Evolutionary conservation across 2,113 vertebrate genomes (phyloP).

Genomic region (Clarias macrocephalus): DNA sequence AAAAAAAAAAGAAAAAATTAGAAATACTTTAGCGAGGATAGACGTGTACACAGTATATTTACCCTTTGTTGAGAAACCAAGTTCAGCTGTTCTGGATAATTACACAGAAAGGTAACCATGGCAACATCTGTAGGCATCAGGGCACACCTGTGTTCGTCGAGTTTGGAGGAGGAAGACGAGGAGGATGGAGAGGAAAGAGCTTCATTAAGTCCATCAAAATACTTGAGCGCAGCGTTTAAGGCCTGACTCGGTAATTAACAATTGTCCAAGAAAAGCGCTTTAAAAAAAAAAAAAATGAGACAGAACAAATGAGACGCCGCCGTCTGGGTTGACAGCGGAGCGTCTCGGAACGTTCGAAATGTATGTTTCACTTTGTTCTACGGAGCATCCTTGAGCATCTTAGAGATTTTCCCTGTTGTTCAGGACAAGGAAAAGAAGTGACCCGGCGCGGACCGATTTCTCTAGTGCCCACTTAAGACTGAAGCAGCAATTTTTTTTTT

Average conservation of each 20-base stretch:
- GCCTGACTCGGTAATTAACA: constrained; percentile 60
- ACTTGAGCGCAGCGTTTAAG: constrained; percentile 50
- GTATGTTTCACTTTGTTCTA: background rate
- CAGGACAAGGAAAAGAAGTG: background rate
- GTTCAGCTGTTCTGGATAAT: constrained; percentile 61
- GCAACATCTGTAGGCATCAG: constrained; percentile 59
- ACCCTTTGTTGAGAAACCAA: constrained; percentile 45
- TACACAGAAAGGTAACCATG: constrained; percentile 65
- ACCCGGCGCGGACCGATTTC: background rate
- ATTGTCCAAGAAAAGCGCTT: constrained; percentile 45
- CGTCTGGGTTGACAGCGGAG: background rate
- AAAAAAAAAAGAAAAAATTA: constrained; percentile 12
- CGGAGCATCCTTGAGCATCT: background rate
- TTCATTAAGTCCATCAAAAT: constrained; percentile 60
- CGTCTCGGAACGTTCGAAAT: background rate
- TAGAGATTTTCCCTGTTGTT: background rate
- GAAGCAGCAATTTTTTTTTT: background rate
- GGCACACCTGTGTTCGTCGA: constrained; percentile 61
- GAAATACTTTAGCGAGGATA: constrained; percentile 27
- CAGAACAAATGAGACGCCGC: background rate
- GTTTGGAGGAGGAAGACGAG: constrained; percentile 34
- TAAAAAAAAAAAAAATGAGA: too few species aligned
- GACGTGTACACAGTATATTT: constrained; percentile 38
- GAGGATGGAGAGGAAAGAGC: constrained; percentile 35
- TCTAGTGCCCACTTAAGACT: background rate